phyloP scores from a whole-genome alignment of 2,888 invertebrate genomes.

The Synanthedon vespiformis region DNA sequence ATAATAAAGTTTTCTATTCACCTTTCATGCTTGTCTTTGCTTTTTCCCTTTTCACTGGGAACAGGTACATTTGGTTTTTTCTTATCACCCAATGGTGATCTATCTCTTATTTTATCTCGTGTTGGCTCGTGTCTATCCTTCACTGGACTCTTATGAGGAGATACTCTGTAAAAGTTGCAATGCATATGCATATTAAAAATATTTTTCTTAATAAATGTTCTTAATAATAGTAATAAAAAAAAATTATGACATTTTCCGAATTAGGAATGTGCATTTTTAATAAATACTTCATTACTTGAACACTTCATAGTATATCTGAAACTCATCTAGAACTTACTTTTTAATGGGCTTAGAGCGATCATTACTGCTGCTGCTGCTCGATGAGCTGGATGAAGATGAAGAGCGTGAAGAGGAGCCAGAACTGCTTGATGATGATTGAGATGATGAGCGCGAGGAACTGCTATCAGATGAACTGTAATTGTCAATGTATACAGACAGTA shows the following conservation, averaged over 20 bases:
- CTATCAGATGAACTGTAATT: constrained; percentile 78
- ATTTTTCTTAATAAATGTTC: no score
- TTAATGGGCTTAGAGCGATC: constrained; percentile 75
- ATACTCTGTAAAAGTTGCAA: constrained; percentile 26
- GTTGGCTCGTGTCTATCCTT: constrained; percentile 62
- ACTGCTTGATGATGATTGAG: constrained; percentile 83
- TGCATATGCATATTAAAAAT: background rate
- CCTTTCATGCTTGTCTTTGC: constrained; percentile 60
- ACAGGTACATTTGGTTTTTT: constrained; percentile 43
- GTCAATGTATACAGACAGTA: background rate
- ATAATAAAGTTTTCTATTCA: constrained; percentile 9
- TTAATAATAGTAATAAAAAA: no score
- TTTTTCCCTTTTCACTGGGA: constrained; percentile 50
- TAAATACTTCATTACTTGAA: background rate
- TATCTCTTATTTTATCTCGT: constrained; percentile 53
- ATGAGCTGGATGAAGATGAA: constrained; percentile 73
- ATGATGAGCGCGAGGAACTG: constrained; percentile 84
- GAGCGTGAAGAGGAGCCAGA: constrained; percentile 73
- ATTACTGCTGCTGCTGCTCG: constrained; percentile 76
- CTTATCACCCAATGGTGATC: constrained; percentile 56
- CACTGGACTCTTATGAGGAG: constrained; percentile 58
- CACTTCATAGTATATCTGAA: constrained; percentile 1
- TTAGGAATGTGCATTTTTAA: no score
- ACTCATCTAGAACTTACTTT: constrained; percentile 49
- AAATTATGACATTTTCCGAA: no score